Percentiles rank a stretch among this genome's conserved stretches.
Evolutionary conservation across 37 sponge, comb jelly and placozoan genomes (phyloP).

Genomic region (Aphrocallistes beatrix): DNA sequence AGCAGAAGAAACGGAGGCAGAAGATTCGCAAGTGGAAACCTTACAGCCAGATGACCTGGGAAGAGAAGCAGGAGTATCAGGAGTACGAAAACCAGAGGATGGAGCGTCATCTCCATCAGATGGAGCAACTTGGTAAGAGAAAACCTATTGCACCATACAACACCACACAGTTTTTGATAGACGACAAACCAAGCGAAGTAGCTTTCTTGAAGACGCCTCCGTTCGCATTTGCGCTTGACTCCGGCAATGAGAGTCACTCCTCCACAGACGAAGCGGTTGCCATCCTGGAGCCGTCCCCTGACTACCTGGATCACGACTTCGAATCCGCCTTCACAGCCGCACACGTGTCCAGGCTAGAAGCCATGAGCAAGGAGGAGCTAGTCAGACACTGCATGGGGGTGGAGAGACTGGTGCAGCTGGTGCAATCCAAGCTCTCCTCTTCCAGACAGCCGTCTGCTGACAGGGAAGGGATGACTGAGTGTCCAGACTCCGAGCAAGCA

Average conservation of each 20-base stretch:
- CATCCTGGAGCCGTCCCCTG: constrained; percentile 21
- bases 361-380: constrained; percentile 26
- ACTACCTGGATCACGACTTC: constrained; percentile 23
- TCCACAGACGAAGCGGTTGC: neutral
- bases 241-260: constrained; percentile 12
- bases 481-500: neutral
- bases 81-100: neutral
- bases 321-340: constrained; percentile 12
- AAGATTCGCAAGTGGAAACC: constrained; percentile 32
- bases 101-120: constrained; percentile 19
- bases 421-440: neutral
- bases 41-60: constrained; percentile 27
- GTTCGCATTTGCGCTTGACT: neutral
- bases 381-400: constrained; percentile 24
- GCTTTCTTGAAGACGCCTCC: neutral
- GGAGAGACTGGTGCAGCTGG: constrained; percentile 10
- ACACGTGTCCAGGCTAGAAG: neutral
- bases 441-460: neutral
- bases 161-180: constrained; percentile 31
- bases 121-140: constrained; percentile 27
- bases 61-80: constrained; percentile 25
- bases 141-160: constrained; percentile 30
- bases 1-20: constrained; percentile 9
- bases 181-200: constrained; percentile 23
- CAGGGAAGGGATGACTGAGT: neutral